Percentiles rank a stretch among this genome's conserved stretches.
Conservation (phyloP, 2,888 invertebrate species). For the Adineta ricciae region DNA sequence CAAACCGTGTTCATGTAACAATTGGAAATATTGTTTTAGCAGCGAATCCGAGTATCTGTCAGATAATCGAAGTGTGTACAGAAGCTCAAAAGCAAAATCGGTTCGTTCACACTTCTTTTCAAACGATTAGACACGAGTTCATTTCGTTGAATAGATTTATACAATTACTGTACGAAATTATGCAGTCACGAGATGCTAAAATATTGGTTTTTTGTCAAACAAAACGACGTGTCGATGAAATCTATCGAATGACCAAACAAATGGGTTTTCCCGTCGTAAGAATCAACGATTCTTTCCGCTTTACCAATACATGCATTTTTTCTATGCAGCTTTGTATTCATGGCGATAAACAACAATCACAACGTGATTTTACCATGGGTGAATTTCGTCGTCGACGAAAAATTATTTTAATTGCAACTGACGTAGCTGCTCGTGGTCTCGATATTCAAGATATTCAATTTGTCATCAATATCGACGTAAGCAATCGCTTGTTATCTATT, state of each 20-base stretch:
- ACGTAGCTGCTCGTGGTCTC: conserved; percentile 83
- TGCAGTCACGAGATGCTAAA: conserved; percentile 57
- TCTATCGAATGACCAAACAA: conserved; percentile 68
- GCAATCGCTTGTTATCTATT: neutral
- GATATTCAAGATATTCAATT: conserved; percentile 94
- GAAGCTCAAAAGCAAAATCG: conserved; percentile 86
- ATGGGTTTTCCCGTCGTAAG: conserved; percentile 47
- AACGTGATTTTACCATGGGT: conserved; percentile 74
- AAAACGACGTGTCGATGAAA: conserved; percentile 83
- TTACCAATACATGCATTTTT: too few relatives aligned
- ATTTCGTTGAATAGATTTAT: conserved; percentile 33
- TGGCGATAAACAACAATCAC: conserved; percentile 87
- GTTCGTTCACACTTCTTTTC: conserved; percentile 30
- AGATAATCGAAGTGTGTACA: conserved; percentile 86
- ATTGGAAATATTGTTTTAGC: conserved; percentile 80
- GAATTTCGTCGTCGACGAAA: conserved; percentile 73
- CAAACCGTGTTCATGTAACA: conserved; percentile 85
- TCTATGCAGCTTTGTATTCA: conserved; percentile 64
- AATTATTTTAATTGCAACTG: conserved; percentile 81
- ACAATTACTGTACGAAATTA: conserved; percentile 8
- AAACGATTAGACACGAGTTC: too few relatives aligned
- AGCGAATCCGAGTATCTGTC: conserved; percentile 90
- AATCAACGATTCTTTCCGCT: too few relatives aligned
- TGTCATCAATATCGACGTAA: conserved; percentile 79
- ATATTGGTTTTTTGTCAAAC: conserved; percentile 93